Evolutionary conservation across 2,113 vertebrate genomes (phyloP).

Genomic region (Corythornis cristatus): DNA sequence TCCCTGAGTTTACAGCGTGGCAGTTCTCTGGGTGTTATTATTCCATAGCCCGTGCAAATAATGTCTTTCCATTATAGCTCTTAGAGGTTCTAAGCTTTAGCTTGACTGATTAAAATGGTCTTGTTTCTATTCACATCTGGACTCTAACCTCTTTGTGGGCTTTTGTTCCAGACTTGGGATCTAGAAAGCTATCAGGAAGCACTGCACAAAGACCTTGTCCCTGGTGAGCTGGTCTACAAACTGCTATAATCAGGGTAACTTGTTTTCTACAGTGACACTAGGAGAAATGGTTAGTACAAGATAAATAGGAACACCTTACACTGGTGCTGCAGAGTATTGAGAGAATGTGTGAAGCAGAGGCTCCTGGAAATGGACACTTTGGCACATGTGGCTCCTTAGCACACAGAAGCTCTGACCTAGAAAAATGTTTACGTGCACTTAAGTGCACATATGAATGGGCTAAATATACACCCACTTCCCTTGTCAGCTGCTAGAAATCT

Average conservation of each 20-base stretch:
- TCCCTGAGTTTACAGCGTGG: accelerated
- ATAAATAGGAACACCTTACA: neutral
- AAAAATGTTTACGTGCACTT: neutral
- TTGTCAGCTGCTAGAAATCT: neutral
- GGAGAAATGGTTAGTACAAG: neutral
- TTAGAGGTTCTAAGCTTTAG: neutral
- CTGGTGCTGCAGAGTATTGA: neutral
- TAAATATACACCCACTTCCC: neutral
- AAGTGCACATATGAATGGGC: neutral
- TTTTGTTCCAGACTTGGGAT: neutral
- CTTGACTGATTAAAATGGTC: neutral
- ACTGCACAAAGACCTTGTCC: accelerated
- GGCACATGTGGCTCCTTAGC: neutral
- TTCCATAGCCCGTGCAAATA: neutral
- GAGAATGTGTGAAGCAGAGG: neutral
- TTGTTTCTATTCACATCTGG: neutral
- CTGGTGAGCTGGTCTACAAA: neutral
- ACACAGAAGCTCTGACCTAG: neutral
- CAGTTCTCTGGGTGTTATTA: neutral
- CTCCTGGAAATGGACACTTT: neutral
- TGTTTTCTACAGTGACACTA: neutral
- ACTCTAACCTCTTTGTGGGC: neutral
- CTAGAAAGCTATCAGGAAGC: neutral
- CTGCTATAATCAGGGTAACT: neutral
- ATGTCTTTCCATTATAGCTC: no score